Percentiles rank a stretch among this genome's conserved stretches.
phyloP scores from a whole-genome alignment of 1,140 invertebrate genomes.

The Wasmannia auropunctata region DNA sequence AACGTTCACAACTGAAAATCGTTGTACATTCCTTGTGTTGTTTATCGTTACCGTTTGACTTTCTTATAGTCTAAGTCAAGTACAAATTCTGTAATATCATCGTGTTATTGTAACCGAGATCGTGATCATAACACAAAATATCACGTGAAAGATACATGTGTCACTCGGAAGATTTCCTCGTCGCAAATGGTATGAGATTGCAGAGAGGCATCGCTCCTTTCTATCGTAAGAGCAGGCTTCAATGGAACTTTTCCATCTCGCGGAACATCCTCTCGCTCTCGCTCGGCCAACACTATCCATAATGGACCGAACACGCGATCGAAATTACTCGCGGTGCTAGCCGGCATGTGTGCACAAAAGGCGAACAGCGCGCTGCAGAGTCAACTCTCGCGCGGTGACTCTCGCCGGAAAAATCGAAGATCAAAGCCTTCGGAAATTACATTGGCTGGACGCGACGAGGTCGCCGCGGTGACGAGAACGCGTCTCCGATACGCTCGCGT shows the following conservation, averaged over 20 bases:
- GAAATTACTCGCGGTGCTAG: conserved; percentile 45
- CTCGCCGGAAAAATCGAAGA: conserved; percentile 62
- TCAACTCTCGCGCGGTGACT: not conserved
- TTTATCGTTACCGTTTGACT: not conserved
- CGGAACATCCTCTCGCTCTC: conserved; percentile 5
- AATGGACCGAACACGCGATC: conserved; percentile 44
- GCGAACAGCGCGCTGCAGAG: conserved; percentile 19
- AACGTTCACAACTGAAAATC: not conserved
- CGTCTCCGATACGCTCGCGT: conserved; percentile 17
- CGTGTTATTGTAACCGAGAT: not conserved
- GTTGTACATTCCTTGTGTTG: conserved; percentile 4
- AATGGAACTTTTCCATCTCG: conserved; percentile 36
- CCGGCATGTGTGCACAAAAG: conserved; percentile 26
- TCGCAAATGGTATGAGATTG: not conserved
- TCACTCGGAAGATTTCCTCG: not conserved
- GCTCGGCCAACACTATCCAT: conserved; percentile 6
- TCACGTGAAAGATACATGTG: not conserved
- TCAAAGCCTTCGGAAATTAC: conserved; percentile 66
- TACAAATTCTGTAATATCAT: not conserved
- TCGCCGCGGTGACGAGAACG: conserved; percentile 11
- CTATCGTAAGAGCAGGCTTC: conserved; percentile 12
- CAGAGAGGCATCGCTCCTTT: not conserved
- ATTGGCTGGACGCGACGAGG: conserved; percentile 19
- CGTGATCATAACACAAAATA: not conserved
- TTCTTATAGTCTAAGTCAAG: not conserved